Evolutionary conservation across 2,113 vertebrate genomes (phyloP), one percentile per base, ranked within the genome.

Genomic region (Hypomesus transpacificus): DNA sequence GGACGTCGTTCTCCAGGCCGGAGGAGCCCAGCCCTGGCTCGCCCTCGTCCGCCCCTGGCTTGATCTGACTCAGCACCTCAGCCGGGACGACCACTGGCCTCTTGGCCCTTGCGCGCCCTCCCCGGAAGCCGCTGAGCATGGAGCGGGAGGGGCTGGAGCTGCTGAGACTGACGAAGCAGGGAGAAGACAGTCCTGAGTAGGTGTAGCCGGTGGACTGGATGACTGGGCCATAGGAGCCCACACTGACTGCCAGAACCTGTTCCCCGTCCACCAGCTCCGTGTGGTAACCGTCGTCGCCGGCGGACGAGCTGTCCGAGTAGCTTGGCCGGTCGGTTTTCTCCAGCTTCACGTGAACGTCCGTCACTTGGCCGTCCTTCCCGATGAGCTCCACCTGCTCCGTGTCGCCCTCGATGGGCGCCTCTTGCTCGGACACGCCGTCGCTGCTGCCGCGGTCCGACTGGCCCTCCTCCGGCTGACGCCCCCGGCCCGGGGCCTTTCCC

Each of bases 251-350:
- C 81, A 98, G 84, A 14, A 99, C 94, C 81, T 99, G 96, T 31
- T 99, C 97, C 58, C 96, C 97, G 16, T 99, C 97, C 18, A 98
- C 96, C 89, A 98, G 87, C 87, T 99, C 97, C 0, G 96, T 98
- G 85, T 98, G 96, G 87, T 97, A 97, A 28, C 96, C 96, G 1
- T 98, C 97, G 14, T 99, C 97, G 0, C 97, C 97, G 1, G 96
- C 92, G 3, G 96, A 98, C 6, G 97, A 98, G 84, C 96, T 98
- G 75, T 99, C 96, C 0, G 96, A 98, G 73, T 96, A 98, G 75
- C 93, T 97, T 34, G 96, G 97, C 74, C 95, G 89, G 70, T 98
- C 95, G 0, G 89, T 91, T 89, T 98, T 98, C 28, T 99, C 97
- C 83, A 96, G 84, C 86, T 99, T 98, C 74, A 99, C 94, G 31